A percentile compares a stretch with the other conserved stretches of the same genome.
phyloP scores from a whole-genome alignment of 2,113 vertebrate species.

The Nettapus auritus region DNA sequence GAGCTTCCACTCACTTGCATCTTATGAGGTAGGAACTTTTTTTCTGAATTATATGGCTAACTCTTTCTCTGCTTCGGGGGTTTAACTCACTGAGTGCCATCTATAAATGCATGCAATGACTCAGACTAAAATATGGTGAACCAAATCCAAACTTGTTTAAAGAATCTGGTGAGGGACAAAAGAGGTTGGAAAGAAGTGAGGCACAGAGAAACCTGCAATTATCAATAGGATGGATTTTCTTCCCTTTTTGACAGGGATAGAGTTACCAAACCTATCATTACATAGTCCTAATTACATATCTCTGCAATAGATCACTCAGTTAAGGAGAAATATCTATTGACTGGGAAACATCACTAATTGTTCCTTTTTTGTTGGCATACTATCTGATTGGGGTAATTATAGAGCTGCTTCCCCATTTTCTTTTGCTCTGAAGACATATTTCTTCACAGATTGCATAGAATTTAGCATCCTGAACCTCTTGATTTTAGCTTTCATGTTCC shows the following conservation, averaged over 20 bases:
- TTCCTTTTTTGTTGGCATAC: conserved; percentile 68
- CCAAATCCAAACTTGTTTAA: conserved; percentile 14
- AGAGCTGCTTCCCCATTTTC: conserved; percentile 42
- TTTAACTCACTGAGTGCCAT: neutral
- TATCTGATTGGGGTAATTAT: conserved; percentile 74
- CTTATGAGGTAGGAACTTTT: neutral
- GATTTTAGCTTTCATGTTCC: neutral
- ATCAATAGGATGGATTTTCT: conserved; percentile 77
- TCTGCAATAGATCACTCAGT: conserved; percentile 64
- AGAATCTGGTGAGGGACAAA: conserved; percentile 35
- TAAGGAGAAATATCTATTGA: conserved; percentile 67
- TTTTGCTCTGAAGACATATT: conserved; percentile 47
- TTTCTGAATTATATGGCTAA: neutral
- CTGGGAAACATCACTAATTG: conserved; percentile 73
- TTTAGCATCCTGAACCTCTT: neutral
- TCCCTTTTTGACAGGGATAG: conserved; percentile 70
- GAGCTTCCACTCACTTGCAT: neutral
- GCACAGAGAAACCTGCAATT: conserved; percentile 77
- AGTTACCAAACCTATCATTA: conserved; percentile 77
- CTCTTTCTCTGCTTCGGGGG: neutral
- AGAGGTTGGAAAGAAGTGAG: conserved; percentile 41
- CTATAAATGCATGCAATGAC: neutral
- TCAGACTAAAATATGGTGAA: conserved; percentile 6
- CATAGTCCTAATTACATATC: conserved; percentile 76
- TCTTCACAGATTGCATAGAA: conserved; percentile 30